phyloP scores from a whole-genome alignment of 2,797 vertebrate genomes.

The Rhinophrynus dorsalis region DNA sequence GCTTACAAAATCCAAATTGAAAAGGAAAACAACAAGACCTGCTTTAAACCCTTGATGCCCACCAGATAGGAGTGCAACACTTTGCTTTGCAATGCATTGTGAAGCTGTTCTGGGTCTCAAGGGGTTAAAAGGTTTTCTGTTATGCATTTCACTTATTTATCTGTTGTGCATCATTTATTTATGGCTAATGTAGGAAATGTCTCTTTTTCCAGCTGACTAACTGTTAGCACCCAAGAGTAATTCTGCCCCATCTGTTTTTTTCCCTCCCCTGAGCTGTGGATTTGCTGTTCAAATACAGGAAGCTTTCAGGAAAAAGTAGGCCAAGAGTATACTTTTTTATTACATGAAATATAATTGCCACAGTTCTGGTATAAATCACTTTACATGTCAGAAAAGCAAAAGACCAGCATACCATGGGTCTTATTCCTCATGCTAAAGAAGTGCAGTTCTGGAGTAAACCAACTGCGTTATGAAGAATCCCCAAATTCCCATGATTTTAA shows the following conservation, averaged over 20 bases:
- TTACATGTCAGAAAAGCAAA: no score
- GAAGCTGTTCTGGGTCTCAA: no score
- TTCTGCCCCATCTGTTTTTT: slow-evolving; percentile 27
- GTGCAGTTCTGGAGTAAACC: no score
- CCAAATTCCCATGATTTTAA: no score
- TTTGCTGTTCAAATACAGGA: slow-evolving; percentile 20
- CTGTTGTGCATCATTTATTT: slow-evolving; percentile 16
- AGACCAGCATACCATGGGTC: no score
- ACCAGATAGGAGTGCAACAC: no score
- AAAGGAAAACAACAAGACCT: not conserved
- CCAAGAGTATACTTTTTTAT: slow-evolving; percentile 14
- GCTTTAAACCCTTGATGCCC: no score
- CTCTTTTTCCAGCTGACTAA: slow-evolving; percentile 20
- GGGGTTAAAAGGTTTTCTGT: slow-evolving; percentile 30
- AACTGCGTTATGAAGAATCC: no score
- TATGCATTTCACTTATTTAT: slow-evolving; percentile 3
- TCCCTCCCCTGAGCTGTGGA: not conserved
- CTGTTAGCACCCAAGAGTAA: slow-evolving; percentile 32
- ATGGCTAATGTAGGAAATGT: slow-evolving; percentile 13
- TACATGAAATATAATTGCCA: no score
- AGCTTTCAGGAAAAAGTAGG: slow-evolving; percentile 13
- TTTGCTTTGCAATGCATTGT: no score
- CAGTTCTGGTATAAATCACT: no score
- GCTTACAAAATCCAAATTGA: not conserved
- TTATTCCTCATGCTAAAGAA: no score